Evolutionary conservation across 2,797 vertebrate genomes (phyloP), one percentile per base, ranked within the genome.

Genomic region (Streptopelia turtur): DNA sequence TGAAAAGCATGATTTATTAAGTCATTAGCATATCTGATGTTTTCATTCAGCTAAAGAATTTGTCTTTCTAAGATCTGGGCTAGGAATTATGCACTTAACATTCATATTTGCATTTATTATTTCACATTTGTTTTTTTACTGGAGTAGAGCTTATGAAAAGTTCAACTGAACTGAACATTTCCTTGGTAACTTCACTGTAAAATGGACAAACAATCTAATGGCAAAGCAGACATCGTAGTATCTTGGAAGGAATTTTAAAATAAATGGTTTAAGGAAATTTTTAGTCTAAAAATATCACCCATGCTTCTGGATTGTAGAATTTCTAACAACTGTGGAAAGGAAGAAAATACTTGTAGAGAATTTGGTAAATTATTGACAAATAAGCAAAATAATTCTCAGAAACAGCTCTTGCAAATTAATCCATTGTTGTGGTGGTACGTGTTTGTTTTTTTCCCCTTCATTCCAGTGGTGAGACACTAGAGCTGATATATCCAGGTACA

Each of bases 71-170:
- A 77, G 33, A 55, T 45, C 31, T 61, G 43, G 11, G n/a, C 37
- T 63, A 52, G 49, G 35, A 69, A 81, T 65, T 78, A 18, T 2
- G 6, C 50, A 65, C 69, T 90, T 87, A 82, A 84, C 49, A 28
- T 77, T 87, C 69, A 28, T 66, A 37, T 71, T 87, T 89, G 30
- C 39, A 66, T 21, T 87, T 80, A 27, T 47, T 83, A 35, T 87
- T 91, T 81, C 65, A 53, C 47, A 25, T 90, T 83, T 72, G 50
- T 47, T 89, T 78, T 78, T 69, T 95, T 75, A 87, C 39, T 69
- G 47, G 49, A 92, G 39, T 45, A 79, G 64, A 91, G 39, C 75
- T 86, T 90, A 55, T 37, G 33, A 74, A 57, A 90, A 45, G 43
- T 79, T 80, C 31, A 74, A 22, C 28, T 50, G 55, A 47, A 25